Base-by-base conservation (phyloP, 1,140 invertebrate species). In the Glossosoma conforme region DNA sequence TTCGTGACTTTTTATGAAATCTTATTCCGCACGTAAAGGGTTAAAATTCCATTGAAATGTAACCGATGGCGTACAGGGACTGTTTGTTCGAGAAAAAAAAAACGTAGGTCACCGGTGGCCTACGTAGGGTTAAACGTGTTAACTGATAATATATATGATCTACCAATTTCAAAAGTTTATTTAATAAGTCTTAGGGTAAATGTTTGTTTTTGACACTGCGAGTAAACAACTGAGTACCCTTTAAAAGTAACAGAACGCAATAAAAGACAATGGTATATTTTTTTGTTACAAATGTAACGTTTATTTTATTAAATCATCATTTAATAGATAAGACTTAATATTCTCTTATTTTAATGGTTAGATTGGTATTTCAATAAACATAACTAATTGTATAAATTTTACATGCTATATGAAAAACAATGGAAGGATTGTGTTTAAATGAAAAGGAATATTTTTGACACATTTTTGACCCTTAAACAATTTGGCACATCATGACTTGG, bases 241-340 rank as follows among this genome's bases (percentile, higher is more conserved):
- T n/a, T 28, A 28, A 6, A 6, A 8, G 24, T n/a, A 28, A 6
- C 6, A 28, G n/a, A 28, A 28, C 24, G 24, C 24, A 19, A 49
- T 40, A 49, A 40, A 25, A 50, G 18, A 11, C 24, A 51, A 24
- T 35, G 21, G 43, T 22, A 56, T 33, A n/a, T n/a, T n/a, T 52
- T 44, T 56, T 46, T 38, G 56, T 58, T 40, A 53, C 51, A 36
- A 45, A 15, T 13, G 51, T 50, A 51, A 58, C 56, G 47, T 50
- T 58, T 51, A 32, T 20, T 58, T 58, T 58, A 57, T 58, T 58
- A 53, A 53, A 53, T 48, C 46, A 53, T 52, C 44, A 49, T 53
- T 53, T 41, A 50, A 58, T 58, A 50, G 54, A 53, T 58, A 53
- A 43, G 38, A 52, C 48, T 58, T 58, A 52, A 53, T 58, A 46